Evolutionary conservation across 2,797 vertebrate genomes (phyloP), one percentile per base, ranked within the genome.

Genomic region (Champsocephalus esox): DNA sequence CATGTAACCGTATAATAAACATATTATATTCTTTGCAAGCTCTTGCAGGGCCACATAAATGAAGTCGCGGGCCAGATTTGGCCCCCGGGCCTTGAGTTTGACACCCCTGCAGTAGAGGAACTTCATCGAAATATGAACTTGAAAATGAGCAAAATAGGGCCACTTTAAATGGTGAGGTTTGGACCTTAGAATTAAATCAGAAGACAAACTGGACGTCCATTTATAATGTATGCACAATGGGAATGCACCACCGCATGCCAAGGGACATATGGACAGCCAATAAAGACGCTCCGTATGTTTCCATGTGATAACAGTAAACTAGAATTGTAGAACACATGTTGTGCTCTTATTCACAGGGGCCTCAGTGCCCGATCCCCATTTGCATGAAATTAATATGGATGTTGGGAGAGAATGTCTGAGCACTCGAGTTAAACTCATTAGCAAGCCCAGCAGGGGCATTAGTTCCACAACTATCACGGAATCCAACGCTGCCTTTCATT

Each of bases 391-490:
- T 77, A 92, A 90, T 89, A 91, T 87, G 81, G 74, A 83, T 72
- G 65, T 64, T 50, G 73, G 68, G 70, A 70, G 74, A 88, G 85
- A 19, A 19, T 19, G 19, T 19, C 19, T 19, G 19, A 88, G 84
- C 85, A 82, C 87, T 87, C 82, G 86, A 87, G 81, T 92, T 91
- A 90, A 91, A 91, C 79, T 93, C 84, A 93, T 93, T 93, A 92
- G 83, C 64, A 80, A 90, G 64, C 87, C 83, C 90, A 89, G 87
- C 87, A 89, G 90, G 87, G 71, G 83, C 70, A 74, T 90, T 90
- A 87, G 79, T 90, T 87, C 82, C 79, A 83, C 71, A 77, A 79
- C 74, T 82, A 93, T 90, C 82, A 87, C 84, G 85, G 73, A 90
- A 79, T 89, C 65, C 44, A 34, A 44, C 64, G 68, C 71, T 84